A percentile compares a stretch with the other conserved stretches of the same genome.
Conservation (phyloP, 1,140 invertebrate genomes). For the Lethocerus indicus region DNA sequence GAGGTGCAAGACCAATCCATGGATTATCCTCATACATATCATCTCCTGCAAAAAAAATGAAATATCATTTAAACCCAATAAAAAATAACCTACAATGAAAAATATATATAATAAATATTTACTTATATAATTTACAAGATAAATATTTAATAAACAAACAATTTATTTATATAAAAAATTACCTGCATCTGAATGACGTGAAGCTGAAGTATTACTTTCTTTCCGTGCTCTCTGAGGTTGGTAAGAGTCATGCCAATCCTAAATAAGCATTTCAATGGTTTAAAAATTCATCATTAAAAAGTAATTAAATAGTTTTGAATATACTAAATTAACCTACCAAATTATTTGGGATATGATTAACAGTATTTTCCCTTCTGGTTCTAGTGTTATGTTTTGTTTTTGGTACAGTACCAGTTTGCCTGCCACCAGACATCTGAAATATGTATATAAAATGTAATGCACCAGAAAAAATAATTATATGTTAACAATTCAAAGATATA, state of each 20-base stretch:
- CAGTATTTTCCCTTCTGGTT: conserved; percentile 10
- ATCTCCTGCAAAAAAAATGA: conserved; percentile 8
- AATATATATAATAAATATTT: not conserved
- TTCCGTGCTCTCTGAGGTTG: conserved; percentile 10
- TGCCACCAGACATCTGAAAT: conserved; percentile 8
- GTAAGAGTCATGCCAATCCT: conserved; percentile 13
- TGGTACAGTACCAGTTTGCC: conserved; percentile 13
- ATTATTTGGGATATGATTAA: conserved; percentile 14
- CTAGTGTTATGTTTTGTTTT: conserved; percentile 14
- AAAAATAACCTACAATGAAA: not conserved
- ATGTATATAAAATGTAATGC: not conserved
- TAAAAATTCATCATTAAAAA: not conserved
- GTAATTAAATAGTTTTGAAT: not conserved
- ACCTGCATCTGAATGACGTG: conserved; percentile 10
- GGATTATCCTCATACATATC: conserved; percentile 10
- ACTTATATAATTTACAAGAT: not conserved
- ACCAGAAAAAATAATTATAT: not conserved
- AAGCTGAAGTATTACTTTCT: conserved; percentile 12
- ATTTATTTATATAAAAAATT: not conserved
- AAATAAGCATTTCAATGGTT: not conserved
- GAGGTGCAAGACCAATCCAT: conserved; percentile 8
- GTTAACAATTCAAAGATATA: too few species aligned
- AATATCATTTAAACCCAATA: not conserved
- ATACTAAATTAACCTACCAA: conserved; percentile 4
- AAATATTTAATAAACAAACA: not conserved